Evolutionary conservation across 1,140 invertebrate genomes (phyloP).

Genomic region (Drosophila bifasciata): DNA sequence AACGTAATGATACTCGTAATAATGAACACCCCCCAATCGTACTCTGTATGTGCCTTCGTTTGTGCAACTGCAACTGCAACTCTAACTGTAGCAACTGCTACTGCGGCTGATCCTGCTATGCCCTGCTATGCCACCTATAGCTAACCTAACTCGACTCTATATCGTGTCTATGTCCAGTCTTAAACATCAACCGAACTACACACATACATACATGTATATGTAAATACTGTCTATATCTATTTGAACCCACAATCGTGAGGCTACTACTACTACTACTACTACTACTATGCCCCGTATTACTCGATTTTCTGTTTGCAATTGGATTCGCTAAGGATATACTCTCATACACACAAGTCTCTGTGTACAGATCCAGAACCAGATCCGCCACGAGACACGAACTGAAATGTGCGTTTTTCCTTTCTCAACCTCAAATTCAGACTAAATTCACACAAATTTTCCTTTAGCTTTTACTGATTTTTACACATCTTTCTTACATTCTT

Average conservation of each 20-base stretch:
- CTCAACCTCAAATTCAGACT: constrained; percentile 19
- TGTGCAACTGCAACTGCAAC: constrained; percentile 38
- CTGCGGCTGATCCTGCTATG: constrained; percentile 24
- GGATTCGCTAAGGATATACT: constrained; percentile 33
- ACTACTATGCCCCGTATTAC: constrained; percentile 25
- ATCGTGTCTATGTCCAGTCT: constrained; percentile 28
- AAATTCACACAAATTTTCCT: constrained; percentile 19
- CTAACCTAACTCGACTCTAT: constrained; percentile 46
- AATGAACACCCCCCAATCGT: constrained; percentile 39
- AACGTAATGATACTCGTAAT: constrained; percentile 26
- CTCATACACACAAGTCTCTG: constrained; percentile 30
- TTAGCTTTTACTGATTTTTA: constrained; percentile 18
- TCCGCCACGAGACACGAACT: constrained; percentile 31
- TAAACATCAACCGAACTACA: constrained; percentile 26
- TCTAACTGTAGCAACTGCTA: constrained; percentile 36
- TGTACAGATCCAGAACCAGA: constrained; percentile 29
- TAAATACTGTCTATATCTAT: constrained; percentile 46
- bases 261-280: constrained; percentile 19
- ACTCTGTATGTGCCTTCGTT: constrained; percentile 56
- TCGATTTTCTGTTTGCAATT: constrained; percentile 49
- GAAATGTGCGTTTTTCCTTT: constrained; percentile 67
- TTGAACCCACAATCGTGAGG: constrained; percentile 8
- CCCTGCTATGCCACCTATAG: constrained; percentile 61
- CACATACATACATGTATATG: no score
- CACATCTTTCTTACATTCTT: constrained; percentile 24